A percentile compares a stretch with the other conserved stretches of the same genome.
phyloP scores from a whole-genome alignment of 2,113 vertebrate genomes.

The Saiga tatarica region DNA sequence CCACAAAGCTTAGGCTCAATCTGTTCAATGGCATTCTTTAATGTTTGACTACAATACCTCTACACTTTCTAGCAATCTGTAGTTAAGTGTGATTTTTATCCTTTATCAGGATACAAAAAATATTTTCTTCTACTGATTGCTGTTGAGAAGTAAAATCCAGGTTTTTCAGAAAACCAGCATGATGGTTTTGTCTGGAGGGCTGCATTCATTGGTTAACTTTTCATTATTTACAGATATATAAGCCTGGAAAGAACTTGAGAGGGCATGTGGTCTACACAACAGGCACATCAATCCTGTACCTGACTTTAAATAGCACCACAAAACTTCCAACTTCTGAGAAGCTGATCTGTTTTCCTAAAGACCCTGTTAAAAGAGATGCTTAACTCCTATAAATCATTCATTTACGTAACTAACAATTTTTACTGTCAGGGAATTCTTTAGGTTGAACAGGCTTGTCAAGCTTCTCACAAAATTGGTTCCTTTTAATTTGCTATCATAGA shows the following conservation, averaged over 20 bases:
- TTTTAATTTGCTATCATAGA: not conserved
- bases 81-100: not conserved
- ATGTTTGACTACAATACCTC: not conserved
- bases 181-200: not conserved
- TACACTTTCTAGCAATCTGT: not conserved
- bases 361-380: not conserved
- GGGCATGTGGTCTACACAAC: not conserved
- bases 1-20: not conserved
- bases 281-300: not conserved
- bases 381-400: not conserved
- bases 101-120: not conserved
- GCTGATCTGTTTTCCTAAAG: not conserved
- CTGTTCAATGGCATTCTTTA: not conserved
- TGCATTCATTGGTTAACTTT: not conserved
- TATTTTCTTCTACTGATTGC: constrained; percentile 20
- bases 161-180: constrained; percentile 2
- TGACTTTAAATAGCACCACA: not conserved
- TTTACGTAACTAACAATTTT: not conserved
- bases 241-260: not conserved
- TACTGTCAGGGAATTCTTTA: not conserved
- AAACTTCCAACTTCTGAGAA: not conserved
- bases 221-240: not conserved
- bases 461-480: not conserved
- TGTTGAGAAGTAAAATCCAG: not conserved
- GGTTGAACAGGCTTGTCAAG: not conserved